phyloP scores from a whole-genome alignment of 1,140 invertebrate genomes.

The Thereuonema tuberculata region DNA sequence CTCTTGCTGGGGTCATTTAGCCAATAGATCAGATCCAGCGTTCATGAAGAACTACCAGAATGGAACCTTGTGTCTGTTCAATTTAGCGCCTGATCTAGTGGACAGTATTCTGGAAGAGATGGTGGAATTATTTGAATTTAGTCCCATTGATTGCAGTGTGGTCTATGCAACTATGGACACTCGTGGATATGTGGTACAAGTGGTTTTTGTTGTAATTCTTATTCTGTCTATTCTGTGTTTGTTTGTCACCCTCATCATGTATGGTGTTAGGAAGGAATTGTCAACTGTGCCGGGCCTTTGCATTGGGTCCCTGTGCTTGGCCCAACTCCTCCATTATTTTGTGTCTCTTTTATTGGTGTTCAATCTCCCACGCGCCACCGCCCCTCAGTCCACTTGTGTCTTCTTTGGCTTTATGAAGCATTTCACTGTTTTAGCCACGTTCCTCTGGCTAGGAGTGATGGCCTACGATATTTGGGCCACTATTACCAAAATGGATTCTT shows the following conservation, averaged over 20 bases:
- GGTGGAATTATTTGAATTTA: neutral
- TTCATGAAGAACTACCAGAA: neutral
- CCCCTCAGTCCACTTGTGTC: neutral
- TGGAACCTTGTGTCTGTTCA: neutral
- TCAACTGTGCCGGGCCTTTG: neutral
- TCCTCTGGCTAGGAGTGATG: slow-evolving; percentile 37
- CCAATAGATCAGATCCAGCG: no score
- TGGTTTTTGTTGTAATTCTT: neutral
- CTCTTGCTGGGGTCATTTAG: neutral
- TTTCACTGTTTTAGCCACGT: slow-evolving; percentile 26
- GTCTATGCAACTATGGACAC: neutral
- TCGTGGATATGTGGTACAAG: neutral
- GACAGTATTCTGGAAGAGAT: neutral
- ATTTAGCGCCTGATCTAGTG: neutral
- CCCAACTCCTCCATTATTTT: neutral
- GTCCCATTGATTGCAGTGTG: neutral
- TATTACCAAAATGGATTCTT: slow-evolving; percentile 12
- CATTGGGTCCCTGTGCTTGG: neutral
- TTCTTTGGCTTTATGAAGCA: slow-evolving; percentile 1
- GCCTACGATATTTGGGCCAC: slow-evolving; percentile 27
- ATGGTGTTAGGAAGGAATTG: neutral
- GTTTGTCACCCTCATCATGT: neutral
- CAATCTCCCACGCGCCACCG: neutral
- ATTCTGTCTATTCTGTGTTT: neutral
- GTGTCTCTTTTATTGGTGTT: neutral